Evolutionary conservation across 2,888 invertebrate genomes (phyloP).

Genomic region (Trichogramma evanescens): DNA sequence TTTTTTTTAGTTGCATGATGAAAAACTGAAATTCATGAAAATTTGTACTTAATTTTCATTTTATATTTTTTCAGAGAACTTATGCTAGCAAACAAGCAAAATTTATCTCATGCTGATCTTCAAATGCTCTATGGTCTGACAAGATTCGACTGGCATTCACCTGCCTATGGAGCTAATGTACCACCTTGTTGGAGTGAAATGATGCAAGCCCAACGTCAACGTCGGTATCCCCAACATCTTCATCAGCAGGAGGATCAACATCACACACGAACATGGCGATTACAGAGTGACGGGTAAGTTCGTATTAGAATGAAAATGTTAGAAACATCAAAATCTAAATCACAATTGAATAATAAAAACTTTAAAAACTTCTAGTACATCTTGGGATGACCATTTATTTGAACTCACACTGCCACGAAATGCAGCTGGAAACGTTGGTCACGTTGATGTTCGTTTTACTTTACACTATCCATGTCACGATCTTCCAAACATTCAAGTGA

Average conservation of each 20-base stretch:
- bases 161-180: conserved; percentile 76
- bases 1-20: not conserved
- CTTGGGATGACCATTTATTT: conserved; percentile 89
- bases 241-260: conserved; percentile 63
- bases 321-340: not conserved
- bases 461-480: conserved; percentile 70
- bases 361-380: conserved; percentile 48
- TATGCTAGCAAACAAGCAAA: conserved; percentile 54
- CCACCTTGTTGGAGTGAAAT: conserved; percentile 91
- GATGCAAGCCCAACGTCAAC: conserved; percentile 83
- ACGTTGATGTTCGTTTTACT: conserved; percentile 81
- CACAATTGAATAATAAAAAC: not conserved
- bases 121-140: conserved; percentile 67
- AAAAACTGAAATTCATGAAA: conserved; percentile 2
- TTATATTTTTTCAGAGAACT: conserved; percentile 32
- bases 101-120: conserved; percentile 56
- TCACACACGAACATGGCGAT: conserved; percentile 78
- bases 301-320: not conserved
- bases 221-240: conserved; percentile 77
- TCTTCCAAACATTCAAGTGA: conserved; percentile 74
- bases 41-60: not conserved
- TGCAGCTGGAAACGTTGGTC: conserved; percentile 64
- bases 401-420: conserved; percentile 79
- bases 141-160: conserved; percentile 64
- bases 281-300: conserved; percentile 72